Evolutionary conservation across 2,888 invertebrate genomes (phyloP).

Genomic region (Lasioglossum marginatum): DNA sequence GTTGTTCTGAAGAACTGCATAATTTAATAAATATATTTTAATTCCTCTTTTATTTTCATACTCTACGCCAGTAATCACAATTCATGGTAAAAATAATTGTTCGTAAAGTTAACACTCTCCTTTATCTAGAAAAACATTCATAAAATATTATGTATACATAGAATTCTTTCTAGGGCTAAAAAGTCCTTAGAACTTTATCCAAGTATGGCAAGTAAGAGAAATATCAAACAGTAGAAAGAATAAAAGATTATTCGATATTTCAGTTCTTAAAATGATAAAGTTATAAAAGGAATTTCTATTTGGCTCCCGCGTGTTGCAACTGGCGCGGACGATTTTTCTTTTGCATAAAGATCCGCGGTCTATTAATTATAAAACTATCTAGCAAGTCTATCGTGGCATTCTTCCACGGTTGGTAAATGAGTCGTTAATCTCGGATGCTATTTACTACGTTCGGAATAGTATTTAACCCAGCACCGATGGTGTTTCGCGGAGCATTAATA

Average conservation of each 20-base stretch:
- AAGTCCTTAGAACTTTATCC: no score
- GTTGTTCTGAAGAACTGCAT: neutral
- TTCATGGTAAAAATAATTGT: neutral
- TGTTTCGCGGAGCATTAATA: neutral
- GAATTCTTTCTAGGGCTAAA: no score
- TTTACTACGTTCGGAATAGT: slow-evolving; percentile 1
- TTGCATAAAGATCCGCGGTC: neutral
- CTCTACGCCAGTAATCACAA: neutral
- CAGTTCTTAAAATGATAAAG: no score
- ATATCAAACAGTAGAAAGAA: no score
- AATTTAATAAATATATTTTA: neutral
- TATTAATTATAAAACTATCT: neutral
- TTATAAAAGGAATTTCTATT: neutral
- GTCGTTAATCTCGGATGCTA: neutral
- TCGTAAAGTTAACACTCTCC: neutral
- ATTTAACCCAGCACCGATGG: neutral
- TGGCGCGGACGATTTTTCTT: neutral
- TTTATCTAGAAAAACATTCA: no score
- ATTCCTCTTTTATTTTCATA: neutral
- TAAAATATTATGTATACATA: no score
- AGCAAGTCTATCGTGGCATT: neutral
- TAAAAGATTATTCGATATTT: no score
- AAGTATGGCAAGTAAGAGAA: no score
- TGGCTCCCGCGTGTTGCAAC: neutral
- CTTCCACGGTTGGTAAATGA: neutral